Evolutionary conservation across 64 coral and sea anemone species (phyloP).

Genomic region (Orbicella faveolata): DNA sequence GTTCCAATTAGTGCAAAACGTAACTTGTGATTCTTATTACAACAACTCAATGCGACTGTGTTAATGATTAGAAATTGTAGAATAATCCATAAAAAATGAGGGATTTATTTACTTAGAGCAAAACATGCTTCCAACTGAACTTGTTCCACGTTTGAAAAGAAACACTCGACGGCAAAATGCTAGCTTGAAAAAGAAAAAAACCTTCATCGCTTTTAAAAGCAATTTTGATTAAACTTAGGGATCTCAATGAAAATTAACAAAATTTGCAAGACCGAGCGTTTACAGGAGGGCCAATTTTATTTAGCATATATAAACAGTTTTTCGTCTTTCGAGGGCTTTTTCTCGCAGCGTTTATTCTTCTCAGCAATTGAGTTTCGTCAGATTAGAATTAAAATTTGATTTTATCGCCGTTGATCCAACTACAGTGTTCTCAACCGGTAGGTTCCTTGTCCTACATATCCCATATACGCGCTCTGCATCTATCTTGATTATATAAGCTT

Average conservation of each 20-base stretch:
- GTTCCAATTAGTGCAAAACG: no score
- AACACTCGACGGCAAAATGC: no score
- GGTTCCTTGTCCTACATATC: neutral
- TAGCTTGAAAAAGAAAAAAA: no score
- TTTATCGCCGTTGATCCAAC: neutral
- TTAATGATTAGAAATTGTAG: no score
- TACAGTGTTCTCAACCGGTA: no score
- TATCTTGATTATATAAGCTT: neutral
- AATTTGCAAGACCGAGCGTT: neutral
- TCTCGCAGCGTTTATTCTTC: neutral
- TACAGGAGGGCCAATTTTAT: neutral
- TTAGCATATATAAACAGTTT: neutral
- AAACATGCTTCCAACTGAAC: no score
- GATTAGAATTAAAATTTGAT: neutral
- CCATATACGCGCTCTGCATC: neutral
- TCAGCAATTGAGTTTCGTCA: neutral
- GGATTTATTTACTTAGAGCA: no score
- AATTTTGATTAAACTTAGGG: neutral
- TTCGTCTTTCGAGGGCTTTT: neutral
- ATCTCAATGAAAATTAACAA: neutral
- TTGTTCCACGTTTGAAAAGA: no score
- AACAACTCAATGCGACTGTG: no score
- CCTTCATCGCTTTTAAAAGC: no score
- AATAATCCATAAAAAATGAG: no score
- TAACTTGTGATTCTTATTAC: no score